Base-by-base conservation (phyloP, 1,140 invertebrate species). In the Helicoverpa zea region DNA sequence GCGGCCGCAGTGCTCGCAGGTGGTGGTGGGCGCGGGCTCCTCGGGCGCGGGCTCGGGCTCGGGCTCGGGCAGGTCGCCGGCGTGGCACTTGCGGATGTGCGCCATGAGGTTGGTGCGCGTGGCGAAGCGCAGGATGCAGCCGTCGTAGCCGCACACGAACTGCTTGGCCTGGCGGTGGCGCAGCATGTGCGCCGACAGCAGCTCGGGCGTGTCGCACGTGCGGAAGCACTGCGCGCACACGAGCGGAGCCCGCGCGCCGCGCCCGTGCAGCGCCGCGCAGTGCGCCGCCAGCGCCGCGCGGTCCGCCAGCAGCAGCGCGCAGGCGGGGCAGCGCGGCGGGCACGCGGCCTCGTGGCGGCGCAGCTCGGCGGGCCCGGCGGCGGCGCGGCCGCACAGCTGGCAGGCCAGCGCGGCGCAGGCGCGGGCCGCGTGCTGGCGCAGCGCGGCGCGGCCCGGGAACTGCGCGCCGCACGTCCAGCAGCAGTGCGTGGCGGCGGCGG, bases 401-500 rank as follows among this genome's bases (percentile, higher is more conserved):
- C 75, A 76, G 56, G 56, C 0, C 35, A 51, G 80, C 90, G 89
- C 10, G 23, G 9, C 73, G 72, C 66, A 18, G 82, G 78, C 92
- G 89, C 4, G 29, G 3, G 63, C 63, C 13, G 80, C 59, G 81
- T 93, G 92, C 7, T 85, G 87, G 10, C 78, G 81, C 47, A 91
- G 81, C 0, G 91, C 89, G 0, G 70, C 86, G 11, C 83, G 84
- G 12, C 84, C 56, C 0, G 83, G 59, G 84, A 93, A 93, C 88
- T 92, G 91, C 5, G 91, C 90, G 59, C 93, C 93, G 72, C 93
- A 94, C 11, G 90, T 90, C 93, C 93, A 94, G 87, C 93, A 94
- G 10, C 88, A 91, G 83, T 94, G 92, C 23, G 84, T 81, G 16
- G 90, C 84, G 54, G 83, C 88, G 2, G 82, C 79, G 0, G 88